A percentile compares a stretch with the other conserved stretches of the same genome.
Conservation (phyloP, 2,113 vertebrate species). For the Phalacrocorax aristotelis region DNA sequence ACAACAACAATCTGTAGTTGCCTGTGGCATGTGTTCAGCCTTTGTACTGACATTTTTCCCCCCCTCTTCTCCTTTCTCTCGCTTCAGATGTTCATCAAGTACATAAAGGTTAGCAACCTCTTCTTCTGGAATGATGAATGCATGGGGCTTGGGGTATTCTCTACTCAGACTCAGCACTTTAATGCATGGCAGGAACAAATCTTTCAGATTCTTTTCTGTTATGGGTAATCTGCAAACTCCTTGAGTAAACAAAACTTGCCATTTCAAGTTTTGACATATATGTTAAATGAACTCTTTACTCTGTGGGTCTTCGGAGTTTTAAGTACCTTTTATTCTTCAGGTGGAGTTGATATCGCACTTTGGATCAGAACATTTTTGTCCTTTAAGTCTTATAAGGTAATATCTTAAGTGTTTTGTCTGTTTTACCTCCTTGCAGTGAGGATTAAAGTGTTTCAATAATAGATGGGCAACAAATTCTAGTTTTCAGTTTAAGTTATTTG, state of each 20-base stretch:
- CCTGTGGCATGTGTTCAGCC: constrained; percentile 84
- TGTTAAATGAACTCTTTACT: background rate
- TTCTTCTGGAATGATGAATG: constrained; percentile 77
- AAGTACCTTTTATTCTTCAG: constrained; percentile 72
- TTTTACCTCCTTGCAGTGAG: background rate
- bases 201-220: constrained; percentile 36
- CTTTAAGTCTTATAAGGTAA: constrained; percentile 97
- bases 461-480: background rate
- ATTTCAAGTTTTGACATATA: background rate
- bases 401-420: background rate
- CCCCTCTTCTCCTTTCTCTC: constrained; percentile 79
- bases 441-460: background rate
- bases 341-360: constrained; percentile 97
- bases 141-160: constrained; percentile 68
- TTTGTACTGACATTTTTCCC: constrained; percentile 81
- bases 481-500: background rate
- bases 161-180: constrained; percentile 36
- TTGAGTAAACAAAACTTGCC: constrained; percentile 1
- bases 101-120: constrained; percentile 99
- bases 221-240: constrained; percentile 20
- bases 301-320: background rate
- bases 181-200: constrained; percentile 76
- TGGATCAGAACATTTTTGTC: constrained; percentile 98
- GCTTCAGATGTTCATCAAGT: constrained; percentile 99
- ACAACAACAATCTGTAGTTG: constrained; percentile 68